Evolutionary conservation across 2,797 vertebrate species (phyloP), one percentile per base, ranked within the genome.

Genomic region (Danio albolineatus): DNA sequence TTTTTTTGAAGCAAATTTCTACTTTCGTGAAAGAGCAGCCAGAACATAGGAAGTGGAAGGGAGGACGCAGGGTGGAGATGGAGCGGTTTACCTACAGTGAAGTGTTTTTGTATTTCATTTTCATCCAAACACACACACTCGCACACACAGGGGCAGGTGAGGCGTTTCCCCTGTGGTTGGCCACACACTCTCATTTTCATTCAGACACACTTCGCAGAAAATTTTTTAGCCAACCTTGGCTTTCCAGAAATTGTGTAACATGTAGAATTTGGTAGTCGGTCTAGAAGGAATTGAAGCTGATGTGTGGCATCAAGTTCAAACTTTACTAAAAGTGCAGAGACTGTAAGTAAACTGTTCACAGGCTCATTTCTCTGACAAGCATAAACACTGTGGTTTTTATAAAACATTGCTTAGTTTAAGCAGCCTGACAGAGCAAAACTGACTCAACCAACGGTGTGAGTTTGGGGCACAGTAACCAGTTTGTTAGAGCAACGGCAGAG

Each of bases 61-160:
- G 48, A 76, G 73, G 73, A 70, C 9, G 48, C 70, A 76, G 82
- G 82, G 82, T 75, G 80, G 82, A 78, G 85, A 81, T 79, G 65
- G 73, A 78, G 73, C 66, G 80, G 81, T 83, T 84, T 86, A 86
- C 85, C 85, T 86, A 86, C 85, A 84, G 77, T 82, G 85, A 85
- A 85, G 83, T 83, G 74, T 85, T 82, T 80, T 83, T 72, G 70
- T 82, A 78, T 75, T 77, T 54, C 77, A 82, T 80, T 81, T 77
- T 64, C 81, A 73, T 80, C 73, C 57, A 73, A 78, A 86, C 78
- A 84, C 82, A 78, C 66, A 77, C 64, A 46, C 38, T 21, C 75
- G 54, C 72, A 67, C 49, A 67, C 46, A 76, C 44, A 65, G 12
- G 73, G 76, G 72, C 84, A 85, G 72, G 72, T 86, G 83, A 85